Base-by-base conservation (phyloP, 2,888 invertebrate genomes). In the Steromphala cineraria region DNA sequence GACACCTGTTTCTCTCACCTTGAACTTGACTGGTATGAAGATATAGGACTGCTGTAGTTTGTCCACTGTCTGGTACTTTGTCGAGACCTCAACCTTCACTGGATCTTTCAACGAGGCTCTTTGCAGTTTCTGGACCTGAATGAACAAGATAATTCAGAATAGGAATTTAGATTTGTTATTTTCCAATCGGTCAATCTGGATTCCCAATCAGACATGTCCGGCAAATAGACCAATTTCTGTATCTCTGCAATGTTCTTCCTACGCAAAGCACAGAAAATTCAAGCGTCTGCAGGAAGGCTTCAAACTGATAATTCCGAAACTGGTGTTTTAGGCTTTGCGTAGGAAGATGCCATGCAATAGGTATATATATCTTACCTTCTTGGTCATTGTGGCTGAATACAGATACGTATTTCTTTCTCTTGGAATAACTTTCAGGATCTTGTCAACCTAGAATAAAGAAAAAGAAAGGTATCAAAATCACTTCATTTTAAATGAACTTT, bases 351-450 rank as follows among this genome's bases (percentile, higher is more conserved):
- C 10, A 10, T 10, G 13, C 46, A 5, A 46, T 46, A 8, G 1
- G 13, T 10, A 5, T 10, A 46, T 13, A 46, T 46, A 56, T 15
- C 76, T 55, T 84, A 93, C 94, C 90, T 94, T 94, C 86, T 94
- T 98, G 0, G 99, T 99, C 99, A 99, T 99, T 0, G 99, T 99
- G 0, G 99, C 99, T 0, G 99, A 99, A 94, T 99, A 99, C 17
- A 99, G 94, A 90, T 96, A 97, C 0, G 99, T 99, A 83, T 96
- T 95, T 3, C 99, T 95, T 89, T 99, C 98, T 40, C 96, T 95
- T 0, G 99, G 99, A 80, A 99, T 96, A 0, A 96, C 97, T 90
- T 96, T 96, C 1, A 99, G 94, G 80, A 99, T 99, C 94, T 99
- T 99, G 93, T 99, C 98, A 36, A 94, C 89, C 90, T 91, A 81